Base-by-base conservation (phyloP, 2,888 invertebrate species). In the Spilarctia lutea region DNA sequence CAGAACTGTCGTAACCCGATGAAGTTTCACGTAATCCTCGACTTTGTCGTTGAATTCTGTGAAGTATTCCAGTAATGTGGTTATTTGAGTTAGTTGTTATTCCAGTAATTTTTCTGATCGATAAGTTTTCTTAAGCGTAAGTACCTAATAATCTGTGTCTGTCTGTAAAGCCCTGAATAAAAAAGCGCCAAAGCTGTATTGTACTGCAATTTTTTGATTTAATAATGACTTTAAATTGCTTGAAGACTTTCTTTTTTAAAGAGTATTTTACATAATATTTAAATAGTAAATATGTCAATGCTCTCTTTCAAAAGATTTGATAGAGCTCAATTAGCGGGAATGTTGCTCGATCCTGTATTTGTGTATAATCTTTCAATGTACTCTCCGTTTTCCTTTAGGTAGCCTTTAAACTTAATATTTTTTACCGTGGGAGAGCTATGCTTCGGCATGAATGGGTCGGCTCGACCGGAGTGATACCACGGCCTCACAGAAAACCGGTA, bases 1-100 rank as follows among this genome's bases (percentile, higher is more conserved):
- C 98, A 78, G 98, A 98, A 86, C 98, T 98, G 89, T 99, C 98
- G 92, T 99, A 98, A 20, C 99, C 98, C 80, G 98, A 98, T n/a
- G 98, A 98, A 0, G 98, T 98, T 88, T 98, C 98, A 70, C 98
- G 96, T 76, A 97, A 96, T 8, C 97, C 97, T 77, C 97, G 95
- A 84, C 94, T 96, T 84, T 96, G 94, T 83, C 97, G 95, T 74
- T 96, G 96, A 79, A 96, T 96, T 86, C 97, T 97, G 67, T 33
- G 35, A 65, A 1, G 20, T n/a, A 71, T 56, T 20, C 2, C 18
- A 18, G 3, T 24, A 52, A 60, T 48, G 20, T 8, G 1, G 18
- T 27, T 33, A 56, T 7, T 52, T 6, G n/a, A n/a, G n/a, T n/a
- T 8, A 52, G 52, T 1, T 24, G 24, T 52, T 24, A 24, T 24